Evolutionary conservation across 37 sponge, comb jelly and placozoan genomes (phyloP).

Genomic region (Halichondria panicea): DNA sequence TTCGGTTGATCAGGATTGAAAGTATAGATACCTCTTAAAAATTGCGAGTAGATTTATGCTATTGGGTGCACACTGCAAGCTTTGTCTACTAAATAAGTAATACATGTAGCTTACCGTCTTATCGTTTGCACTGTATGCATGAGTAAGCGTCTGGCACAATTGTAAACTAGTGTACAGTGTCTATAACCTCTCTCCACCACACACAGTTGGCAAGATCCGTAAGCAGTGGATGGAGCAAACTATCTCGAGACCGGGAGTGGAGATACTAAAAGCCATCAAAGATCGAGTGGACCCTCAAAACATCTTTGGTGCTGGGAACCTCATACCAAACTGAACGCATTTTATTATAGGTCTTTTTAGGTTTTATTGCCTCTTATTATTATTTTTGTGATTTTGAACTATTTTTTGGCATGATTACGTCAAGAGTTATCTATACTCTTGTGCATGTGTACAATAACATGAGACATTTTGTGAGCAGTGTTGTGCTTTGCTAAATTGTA

Average conservation of each 20-base stretch:
- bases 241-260: conserved; percentile 73
- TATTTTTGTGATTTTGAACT: not conserved
- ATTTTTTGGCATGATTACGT: not conserved
- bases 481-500: not conserved
- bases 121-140: too few relatives aligned
- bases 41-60: too few relatives aligned
- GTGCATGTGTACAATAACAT: too few relatives aligned
- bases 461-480: not conserved
- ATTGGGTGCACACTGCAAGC: too few relatives aligned
- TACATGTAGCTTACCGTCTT: too few relatives aligned
- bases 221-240: conserved; percentile 70
- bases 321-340: conserved; percentile 45
- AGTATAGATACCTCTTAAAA: too few relatives aligned
- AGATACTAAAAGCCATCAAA: conserved; percentile 82
- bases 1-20: too few relatives aligned
- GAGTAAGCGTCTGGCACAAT: too few relatives aligned
- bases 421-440: too few relatives aligned
- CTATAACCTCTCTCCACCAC: too few relatives aligned
- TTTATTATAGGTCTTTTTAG: not conserved
- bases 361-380: not conserved
- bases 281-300: conserved; percentile 78
- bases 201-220: conserved; percentile 89
- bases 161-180: too few relatives aligned
- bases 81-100: too few relatives aligned
- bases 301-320: conserved; percentile 79